phyloP scores from a whole-genome alignment of 2,113 vertebrate species.

The Pristiophorus japonicus region DNA sequence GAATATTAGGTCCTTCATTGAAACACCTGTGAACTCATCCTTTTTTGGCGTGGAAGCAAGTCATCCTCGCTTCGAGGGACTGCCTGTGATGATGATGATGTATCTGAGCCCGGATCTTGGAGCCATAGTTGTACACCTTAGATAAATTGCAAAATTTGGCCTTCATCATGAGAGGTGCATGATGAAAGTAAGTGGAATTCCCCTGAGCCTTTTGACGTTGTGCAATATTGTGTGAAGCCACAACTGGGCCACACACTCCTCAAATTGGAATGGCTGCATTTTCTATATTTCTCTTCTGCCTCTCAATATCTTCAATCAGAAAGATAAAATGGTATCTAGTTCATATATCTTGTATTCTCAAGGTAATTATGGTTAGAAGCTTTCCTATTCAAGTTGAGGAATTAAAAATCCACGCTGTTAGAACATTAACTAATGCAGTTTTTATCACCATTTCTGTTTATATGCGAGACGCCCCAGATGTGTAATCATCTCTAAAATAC shows the following conservation, averaged over 20 bases:
- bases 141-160: too few species aligned
- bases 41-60: too few species aligned
- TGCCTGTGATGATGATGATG: too few species aligned
- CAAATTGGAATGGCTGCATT: not conserved
- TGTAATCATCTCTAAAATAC: constrained; percentile 12
- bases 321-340: not conserved
- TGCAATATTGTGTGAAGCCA: not conserved
- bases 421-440: not conserved
- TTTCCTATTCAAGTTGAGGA: not conserved
- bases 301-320: not conserved
- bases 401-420: not conserved
- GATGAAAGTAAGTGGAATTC: not conserved
- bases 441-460: not conserved
- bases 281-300: not conserved
- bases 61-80: too few species aligned
- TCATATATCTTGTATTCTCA: not conserved
- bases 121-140: too few species aligned
- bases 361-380: not conserved
- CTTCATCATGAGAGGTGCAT: too few species aligned
- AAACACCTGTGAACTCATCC: too few species aligned
- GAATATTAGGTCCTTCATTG: too few species aligned
- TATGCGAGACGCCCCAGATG: not conserved
- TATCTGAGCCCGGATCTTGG: too few species aligned
- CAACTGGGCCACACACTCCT: not conserved
- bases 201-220: not conserved